These are phyloP conservation scores for Drosophila kuntzei DNA, from an alignment of 2,888 invertebrate genomes.

Conservation along the genomic window DNA sequence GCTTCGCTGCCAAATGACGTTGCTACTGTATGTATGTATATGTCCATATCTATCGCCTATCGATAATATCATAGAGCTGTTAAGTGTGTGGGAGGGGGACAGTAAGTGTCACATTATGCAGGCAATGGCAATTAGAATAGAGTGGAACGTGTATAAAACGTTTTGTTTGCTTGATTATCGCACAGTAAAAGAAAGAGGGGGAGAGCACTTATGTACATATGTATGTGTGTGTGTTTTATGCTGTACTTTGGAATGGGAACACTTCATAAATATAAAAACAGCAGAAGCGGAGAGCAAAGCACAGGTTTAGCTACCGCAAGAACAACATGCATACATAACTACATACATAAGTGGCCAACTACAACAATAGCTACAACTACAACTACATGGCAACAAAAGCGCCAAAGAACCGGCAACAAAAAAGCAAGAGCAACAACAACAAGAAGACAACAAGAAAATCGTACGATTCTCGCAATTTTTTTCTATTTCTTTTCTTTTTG, in stretches of 20 bases:
- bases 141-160: conserved; percentile 24
- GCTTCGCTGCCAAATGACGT: conserved; percentile 6
- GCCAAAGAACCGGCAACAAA: conserved; percentile 47
- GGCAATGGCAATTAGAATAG: conserved; percentile 11
- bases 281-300: conserved; percentile 6
- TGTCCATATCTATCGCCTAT: conserved; percentile 10
- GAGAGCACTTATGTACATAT: neutral
- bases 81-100: neutral
- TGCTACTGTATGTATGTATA: neutral
- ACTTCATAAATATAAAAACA: conserved; percentile 19
- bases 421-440: conserved; percentile 25
- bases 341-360: conserved; percentile 13
- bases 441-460: conserved; percentile 66
- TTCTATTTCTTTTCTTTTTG: conserved; percentile 7
- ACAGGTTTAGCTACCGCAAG: conserved; percentile 1
- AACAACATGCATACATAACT: conserved; percentile 1
- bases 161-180: conserved; percentile 15
- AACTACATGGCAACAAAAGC: conserved; percentile 42
- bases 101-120: conserved; percentile 9
- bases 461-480: conserved; percentile 65
- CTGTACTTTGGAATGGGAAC: conserved; percentile 30
- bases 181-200: neutral
- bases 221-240: neutral
- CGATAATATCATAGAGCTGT: conserved; percentile 1
- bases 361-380: conserved; percentile 22